phyloP scores from a whole-genome alignment of 2,888 invertebrate genomes.

The Pachycephus smyrnensis region DNA sequence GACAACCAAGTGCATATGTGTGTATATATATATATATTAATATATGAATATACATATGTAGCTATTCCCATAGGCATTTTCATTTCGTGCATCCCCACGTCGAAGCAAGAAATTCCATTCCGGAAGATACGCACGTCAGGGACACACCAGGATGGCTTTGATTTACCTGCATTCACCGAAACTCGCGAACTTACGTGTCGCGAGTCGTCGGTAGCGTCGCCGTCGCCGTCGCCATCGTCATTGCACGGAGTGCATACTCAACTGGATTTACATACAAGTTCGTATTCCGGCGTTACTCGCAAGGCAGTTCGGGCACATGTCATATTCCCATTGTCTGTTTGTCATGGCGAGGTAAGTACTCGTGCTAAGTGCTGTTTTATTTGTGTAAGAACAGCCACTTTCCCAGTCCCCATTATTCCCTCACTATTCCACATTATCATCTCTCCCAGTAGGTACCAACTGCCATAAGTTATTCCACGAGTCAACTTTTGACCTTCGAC shows the following conservation, averaged over 20 bases:
- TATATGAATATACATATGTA: background rate
- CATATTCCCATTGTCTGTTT: constrained; percentile 65
- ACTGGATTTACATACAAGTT: constrained; percentile 62
- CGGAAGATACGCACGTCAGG: background rate
- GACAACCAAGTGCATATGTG: background rate
- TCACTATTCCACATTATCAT: background rate
- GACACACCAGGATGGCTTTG: constrained; percentile 37
- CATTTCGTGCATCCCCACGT: background rate
- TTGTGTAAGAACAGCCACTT: constrained; percentile 65
- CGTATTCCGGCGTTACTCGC: constrained; percentile 49
- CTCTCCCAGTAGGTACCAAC: background rate
- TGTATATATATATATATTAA: background rate
- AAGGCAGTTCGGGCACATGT: constrained; percentile 56
- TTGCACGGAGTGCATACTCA: constrained; percentile 44
- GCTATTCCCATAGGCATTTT: background rate
- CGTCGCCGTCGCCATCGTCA: constrained; percentile 15
- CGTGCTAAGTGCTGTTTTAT: constrained; percentile 65
- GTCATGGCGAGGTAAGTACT: constrained; percentile 58
- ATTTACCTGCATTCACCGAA: constrained; percentile 46
- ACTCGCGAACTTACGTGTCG: constrained; percentile 40
- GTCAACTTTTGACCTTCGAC: background rate
- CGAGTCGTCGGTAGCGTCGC: constrained; percentile 15
- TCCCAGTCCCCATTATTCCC: constrained; percentile 39
- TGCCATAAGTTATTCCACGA: background rate
- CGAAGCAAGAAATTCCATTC: background rate